These are phyloP conservation scores for Poeciliopsis occidentalis DNA, from an alignment of 2,113 vertebrate genomes.

Conservation along the genomic window DNA sequence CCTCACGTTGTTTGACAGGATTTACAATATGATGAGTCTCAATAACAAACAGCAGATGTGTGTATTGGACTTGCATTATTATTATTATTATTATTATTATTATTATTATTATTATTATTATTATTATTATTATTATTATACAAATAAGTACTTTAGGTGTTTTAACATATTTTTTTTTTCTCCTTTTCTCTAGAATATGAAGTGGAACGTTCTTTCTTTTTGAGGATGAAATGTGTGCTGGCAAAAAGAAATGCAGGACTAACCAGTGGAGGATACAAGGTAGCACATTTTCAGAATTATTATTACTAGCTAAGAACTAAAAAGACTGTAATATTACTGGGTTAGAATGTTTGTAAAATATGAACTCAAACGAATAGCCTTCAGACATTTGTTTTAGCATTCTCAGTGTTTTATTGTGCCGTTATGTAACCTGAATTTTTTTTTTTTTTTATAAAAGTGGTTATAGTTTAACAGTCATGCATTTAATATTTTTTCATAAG, in stretches of 20 bases:
- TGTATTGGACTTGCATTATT: neutral
- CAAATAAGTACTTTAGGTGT: too few relatives aligned
- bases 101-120: too few relatives aligned
- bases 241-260: conserved; percentile 97
- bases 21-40: too few relatives aligned
- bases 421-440: neutral
- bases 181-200: conserved; percentile 86
- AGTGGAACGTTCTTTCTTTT: conserved; percentile 95
- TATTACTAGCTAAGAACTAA: neutral
- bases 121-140: neutral
- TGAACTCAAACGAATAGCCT: too few relatives aligned
- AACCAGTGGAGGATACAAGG: conserved; percentile 98
- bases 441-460: neutral
- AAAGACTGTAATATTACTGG: too few relatives aligned
- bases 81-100: neutral
- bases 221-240: conserved; percentile 98
- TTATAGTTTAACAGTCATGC: neutral
- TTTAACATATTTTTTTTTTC: neutral
- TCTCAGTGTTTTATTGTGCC: neutral
- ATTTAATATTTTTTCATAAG: neutral
- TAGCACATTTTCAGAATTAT: conserved; percentile 41
- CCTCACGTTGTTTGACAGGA: too few relatives aligned
- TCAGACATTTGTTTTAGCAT: neutral
- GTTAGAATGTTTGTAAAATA: too few relatives aligned
- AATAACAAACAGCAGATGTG: too few relatives aligned